Percentiles rank a stretch among this genome's conserved stretches.
Conservation (phyloP, 2,888 invertebrate genomes). For the Phalangium opilio region DNA sequence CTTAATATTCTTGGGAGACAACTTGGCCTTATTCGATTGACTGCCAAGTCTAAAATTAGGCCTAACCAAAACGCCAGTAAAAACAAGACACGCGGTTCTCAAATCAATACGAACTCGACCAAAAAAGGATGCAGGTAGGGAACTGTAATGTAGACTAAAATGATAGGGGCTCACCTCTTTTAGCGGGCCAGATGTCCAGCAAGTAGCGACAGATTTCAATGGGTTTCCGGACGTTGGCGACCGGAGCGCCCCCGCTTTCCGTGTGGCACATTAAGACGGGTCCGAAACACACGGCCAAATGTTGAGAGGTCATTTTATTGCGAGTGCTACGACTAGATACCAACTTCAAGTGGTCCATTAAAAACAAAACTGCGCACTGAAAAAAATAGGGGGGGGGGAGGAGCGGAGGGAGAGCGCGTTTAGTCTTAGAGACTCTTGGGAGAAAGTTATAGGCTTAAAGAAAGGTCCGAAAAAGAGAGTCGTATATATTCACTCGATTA, state of each 20-base stretch:
- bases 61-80: no score
- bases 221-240: constrained; percentile 43
- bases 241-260: constrained; percentile 17
- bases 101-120: no score
- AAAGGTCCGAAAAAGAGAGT: neutral
- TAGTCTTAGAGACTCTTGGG: no score
- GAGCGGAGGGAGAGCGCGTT: no score
- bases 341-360: constrained; percentile 88
- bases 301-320: constrained; percentile 95
- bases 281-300: constrained; percentile 84
- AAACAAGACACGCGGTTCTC: no score
- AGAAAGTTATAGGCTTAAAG: no score
- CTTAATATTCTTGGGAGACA: no score
- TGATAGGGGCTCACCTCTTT: constrained; percentile 60
- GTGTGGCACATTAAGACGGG: constrained; percentile 84
- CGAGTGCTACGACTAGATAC: constrained; percentile 86
- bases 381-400: constrained; percentile 18
- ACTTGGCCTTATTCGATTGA: no score
- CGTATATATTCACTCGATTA: constrained; percentile 54
- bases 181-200: constrained; percentile 87
- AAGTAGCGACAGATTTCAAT: constrained; percentile 89
- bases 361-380: constrained; percentile 80
- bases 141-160: no score
- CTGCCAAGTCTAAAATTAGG: no score
- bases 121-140: no score